phyloP scores from a whole-genome alignment of 2,113 vertebrate species.

The Lontra canadensis region DNA sequence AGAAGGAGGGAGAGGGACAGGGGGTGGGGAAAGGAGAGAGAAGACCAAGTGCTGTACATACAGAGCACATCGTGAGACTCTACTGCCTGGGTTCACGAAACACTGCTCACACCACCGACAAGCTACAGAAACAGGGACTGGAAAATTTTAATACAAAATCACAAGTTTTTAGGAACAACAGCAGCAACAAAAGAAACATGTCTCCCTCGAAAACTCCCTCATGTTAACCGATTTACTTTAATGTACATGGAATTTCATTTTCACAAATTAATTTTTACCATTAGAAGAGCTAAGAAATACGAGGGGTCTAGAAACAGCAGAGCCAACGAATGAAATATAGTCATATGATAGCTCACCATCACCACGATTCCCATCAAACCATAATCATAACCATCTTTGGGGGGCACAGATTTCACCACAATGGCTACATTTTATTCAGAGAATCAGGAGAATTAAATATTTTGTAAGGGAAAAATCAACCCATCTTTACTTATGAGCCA shows the following conservation, averaged over 20 bases:
- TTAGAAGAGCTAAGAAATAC: background rate
- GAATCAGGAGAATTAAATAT: background rate
- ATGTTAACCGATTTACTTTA: slow-evolving; percentile 2
- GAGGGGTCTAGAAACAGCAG: background rate
- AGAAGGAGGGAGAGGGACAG: background rate
- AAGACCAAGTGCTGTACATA: background rate
- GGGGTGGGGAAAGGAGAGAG: background rate
- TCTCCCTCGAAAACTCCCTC: background rate
- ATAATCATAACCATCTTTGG: background rate
- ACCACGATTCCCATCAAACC: background rate
- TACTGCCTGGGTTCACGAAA: background rate
- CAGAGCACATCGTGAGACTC: background rate
- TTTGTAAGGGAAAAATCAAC: background rate
- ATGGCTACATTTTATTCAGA: background rate
- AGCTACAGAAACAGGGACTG: background rate
- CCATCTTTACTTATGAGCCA: background rate
- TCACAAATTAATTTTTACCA: background rate
- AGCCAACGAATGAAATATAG: background rate
- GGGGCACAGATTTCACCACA: background rate
- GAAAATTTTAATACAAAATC: slow-evolving; percentile 17
- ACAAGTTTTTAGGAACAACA: background rate
- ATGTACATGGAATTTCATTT: background rate
- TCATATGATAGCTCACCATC: background rate
- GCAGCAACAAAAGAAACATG: background rate
- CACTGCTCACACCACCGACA: background rate